Evolutionary conservation across 2,797 vertebrate genomes (phyloP).

Genomic region (Florisuga fusca): DNA sequence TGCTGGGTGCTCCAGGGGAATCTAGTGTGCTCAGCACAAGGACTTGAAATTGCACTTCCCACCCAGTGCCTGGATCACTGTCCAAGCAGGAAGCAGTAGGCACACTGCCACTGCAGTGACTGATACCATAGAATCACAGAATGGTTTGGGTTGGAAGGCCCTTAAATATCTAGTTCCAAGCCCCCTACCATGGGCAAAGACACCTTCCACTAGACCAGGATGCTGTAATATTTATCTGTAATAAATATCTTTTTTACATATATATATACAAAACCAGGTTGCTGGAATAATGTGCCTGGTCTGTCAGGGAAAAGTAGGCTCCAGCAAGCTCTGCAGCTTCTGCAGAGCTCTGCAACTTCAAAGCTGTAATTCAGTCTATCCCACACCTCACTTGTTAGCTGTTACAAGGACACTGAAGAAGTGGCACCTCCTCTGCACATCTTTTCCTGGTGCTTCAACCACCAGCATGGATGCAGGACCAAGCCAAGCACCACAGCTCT

Average conservation of each 20-base stretch:
- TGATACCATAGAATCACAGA: too few species aligned
- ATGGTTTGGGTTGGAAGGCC: too few species aligned
- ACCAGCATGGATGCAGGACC: rapidly evolving
- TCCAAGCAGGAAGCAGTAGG: not conserved
- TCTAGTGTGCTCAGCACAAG: not conserved
- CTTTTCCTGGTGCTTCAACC: not conserved
- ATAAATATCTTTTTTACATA: too few species aligned
- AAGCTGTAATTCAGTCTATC: not conserved
- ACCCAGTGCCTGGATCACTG: not conserved
- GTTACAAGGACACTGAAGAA: not conserved
- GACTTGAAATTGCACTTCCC: not conserved
- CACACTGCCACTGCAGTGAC: rapidly evolving
- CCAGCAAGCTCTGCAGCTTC: not conserved
- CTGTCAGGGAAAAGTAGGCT: not conserved
- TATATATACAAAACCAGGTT: too few species aligned
- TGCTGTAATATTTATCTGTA: too few species aligned
- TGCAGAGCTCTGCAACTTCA: not conserved
- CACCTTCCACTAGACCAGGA: too few species aligned
- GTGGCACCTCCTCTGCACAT: not conserved
- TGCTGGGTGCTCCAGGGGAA: not conserved
- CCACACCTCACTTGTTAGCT: not conserved
- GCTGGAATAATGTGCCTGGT: too few species aligned
- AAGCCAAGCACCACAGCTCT: not conserved
- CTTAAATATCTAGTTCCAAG: too few species aligned
- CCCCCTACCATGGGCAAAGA: too few species aligned